Base-by-base conservation (phyloP, 2,113 vertebrate genomes). In the Gymnorhina tibicen region DNA sequence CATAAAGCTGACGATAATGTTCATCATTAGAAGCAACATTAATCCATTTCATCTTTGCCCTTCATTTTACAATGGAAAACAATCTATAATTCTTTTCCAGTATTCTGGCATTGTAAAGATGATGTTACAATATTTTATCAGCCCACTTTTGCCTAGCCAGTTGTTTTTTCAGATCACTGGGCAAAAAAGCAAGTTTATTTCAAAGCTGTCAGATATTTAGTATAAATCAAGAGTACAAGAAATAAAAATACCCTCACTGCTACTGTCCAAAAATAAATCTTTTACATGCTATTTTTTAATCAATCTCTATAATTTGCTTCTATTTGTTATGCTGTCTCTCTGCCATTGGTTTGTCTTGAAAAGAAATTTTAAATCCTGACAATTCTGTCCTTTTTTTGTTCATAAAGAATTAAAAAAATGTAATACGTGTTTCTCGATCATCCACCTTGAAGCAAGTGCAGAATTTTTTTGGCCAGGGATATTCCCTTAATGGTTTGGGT, bases 41-140 rank as follows among this genome's bases (percentile, higher is more conserved):
- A 95, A 97, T 89, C 78, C 33, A 75, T 95, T 97, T 85, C 69
- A 81, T 89, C 74, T 90, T 87, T 91, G 42, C 7, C 68, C 74
- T 58, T 95, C 55, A 50, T 85, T 94, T 96, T 93, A 66, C 84
- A 87, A 42, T 20, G 11, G n/a, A 83, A 96, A 96, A 94, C 27
- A 95, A 69, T 79, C 87, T 91, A 53, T 84, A 60, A 97, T 93
- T 6, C 0, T 81, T 87, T 92, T 52, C 17, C 59, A 58, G 67
- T 85, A 81, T 10, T 85, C 64, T 79, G 70, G 11, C 63, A 68
- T 28, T 73, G 11, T 87, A 24, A 95, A 85, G 83, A 89, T 55
- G 30, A 69, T 7, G 30, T 55, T 91, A 66, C 13, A 35, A 60
- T 70, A 44, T 86, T 94, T 87, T 60, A 70, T 47, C 39, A 82